Evolutionary conservation across 2,888 invertebrate species (phyloP).

Genomic region (Pteria penguin): DNA sequence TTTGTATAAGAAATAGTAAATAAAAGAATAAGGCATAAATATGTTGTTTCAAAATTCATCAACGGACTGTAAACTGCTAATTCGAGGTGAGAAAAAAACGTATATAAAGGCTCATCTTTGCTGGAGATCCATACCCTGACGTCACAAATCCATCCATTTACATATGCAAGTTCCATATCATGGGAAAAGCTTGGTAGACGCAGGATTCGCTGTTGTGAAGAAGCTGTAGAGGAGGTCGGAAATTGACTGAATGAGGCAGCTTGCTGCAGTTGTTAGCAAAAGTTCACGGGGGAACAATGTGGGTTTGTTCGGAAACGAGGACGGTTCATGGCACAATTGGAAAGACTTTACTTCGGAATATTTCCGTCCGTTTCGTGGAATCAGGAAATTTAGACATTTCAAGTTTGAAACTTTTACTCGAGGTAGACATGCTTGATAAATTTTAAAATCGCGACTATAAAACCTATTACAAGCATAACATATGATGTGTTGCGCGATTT

Average conservation of each 20-base stretch:
- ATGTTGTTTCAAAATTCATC: too few relatives aligned
- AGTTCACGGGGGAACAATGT: constrained; percentile 4
- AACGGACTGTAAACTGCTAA: too few relatives aligned
- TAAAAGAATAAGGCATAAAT: too few relatives aligned
- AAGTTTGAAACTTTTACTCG: background rate
- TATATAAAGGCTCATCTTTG: too few relatives aligned
- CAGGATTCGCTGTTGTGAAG: constrained; percentile 23
- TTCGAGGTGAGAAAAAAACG: too few relatives aligned
- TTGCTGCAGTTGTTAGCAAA: constrained; percentile 4
- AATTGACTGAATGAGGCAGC: constrained; percentile 7
- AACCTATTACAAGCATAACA: too few relatives aligned
- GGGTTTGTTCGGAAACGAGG: background rate
- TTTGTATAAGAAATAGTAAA: too few relatives aligned
- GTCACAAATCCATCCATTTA: background rate
- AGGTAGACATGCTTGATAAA: background rate
- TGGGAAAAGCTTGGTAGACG: constrained; percentile 27
- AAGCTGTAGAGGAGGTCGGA: constrained; percentile 27
- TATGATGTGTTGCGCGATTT: too few relatives aligned
- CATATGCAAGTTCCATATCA: constrained; percentile 26
- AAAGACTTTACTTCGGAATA: constrained; percentile 1
- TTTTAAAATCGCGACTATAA: too few relatives aligned
- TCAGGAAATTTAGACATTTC: background rate
- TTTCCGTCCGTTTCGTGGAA: background rate
- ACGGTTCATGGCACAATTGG: constrained; percentile 18
- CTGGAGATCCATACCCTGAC: constrained; percentile 4